These are phyloP conservation scores for Stomatorhinus ivindoensis DNA, from an alignment of 2,113 vertebrate species.

Conservation along the genomic window DNA sequence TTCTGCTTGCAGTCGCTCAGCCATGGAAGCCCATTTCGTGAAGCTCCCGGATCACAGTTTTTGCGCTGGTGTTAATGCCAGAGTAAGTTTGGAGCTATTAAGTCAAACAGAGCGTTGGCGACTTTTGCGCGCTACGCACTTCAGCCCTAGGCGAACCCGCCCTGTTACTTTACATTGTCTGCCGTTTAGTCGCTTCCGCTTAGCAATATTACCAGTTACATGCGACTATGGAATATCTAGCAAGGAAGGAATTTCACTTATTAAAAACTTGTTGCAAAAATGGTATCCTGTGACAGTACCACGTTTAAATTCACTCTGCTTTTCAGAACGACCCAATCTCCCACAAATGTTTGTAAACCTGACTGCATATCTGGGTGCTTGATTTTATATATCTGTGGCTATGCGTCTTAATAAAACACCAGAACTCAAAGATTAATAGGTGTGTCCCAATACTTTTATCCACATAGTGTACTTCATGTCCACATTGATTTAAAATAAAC, in stretches of 20 bases:
- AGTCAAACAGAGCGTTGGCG: not conserved
- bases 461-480: not conserved
- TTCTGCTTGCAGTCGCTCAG: not conserved
- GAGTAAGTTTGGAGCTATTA: not conserved
- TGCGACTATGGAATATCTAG: not conserved
- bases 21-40: not conserved
- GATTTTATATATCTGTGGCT: not conserved
- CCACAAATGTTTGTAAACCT: not conserved
- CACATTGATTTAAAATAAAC: not conserved
- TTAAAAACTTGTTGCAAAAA: not conserved
- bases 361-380: not conserved
- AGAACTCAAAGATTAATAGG: not conserved
- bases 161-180: not conserved
- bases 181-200: not conserved
- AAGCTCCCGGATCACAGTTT: not conserved
- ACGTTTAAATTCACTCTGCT: not conserved
- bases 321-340: not conserved
- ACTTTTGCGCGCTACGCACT: not conserved
- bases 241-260: not conserved
- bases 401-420: not conserved
- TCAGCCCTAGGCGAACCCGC: not conserved
- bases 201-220: not conserved
- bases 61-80: no score
- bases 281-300: not conserved
- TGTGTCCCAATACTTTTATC: not conserved